phyloP scores from a whole-genome alignment of 2,888 invertebrate species.

The Pyrochroa serraticornis region DNA sequence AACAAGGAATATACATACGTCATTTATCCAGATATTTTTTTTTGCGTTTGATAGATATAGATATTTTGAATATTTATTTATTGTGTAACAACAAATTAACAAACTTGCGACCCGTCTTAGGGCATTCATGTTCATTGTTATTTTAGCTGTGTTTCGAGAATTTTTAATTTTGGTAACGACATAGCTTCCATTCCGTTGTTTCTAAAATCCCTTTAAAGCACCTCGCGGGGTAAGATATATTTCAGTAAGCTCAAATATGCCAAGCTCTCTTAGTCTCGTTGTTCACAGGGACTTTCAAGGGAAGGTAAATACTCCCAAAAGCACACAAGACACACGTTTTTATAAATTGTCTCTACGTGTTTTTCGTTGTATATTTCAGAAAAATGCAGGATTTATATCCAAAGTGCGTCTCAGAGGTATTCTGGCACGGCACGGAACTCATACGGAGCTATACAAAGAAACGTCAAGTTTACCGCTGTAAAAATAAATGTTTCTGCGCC shows the following conservation, averaged over 20 bases:
- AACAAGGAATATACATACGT: too few relatives aligned
- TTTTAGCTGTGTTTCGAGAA: constrained; percentile 12
- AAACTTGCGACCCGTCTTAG: neutral
- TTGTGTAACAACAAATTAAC: too few relatives aligned
- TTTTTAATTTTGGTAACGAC: constrained; percentile 37
- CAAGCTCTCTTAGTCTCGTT: constrained; percentile 35
- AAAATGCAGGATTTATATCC: constrained; percentile 45
- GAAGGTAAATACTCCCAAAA: constrained; percentile 45
- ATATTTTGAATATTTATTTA: too few relatives aligned
- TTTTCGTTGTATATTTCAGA: constrained; percentile 41
- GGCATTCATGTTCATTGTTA: constrained; percentile 15
- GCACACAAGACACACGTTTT: constrained; percentile 44
- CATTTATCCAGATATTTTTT: too few relatives aligned
- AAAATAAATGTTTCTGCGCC: constrained; percentile 17
- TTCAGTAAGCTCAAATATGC: constrained; percentile 39
- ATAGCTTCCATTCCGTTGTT: constrained; percentile 30
- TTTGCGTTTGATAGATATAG: too few relatives aligned
- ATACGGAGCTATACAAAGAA: constrained; percentile 36
- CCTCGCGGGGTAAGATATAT: constrained; percentile 36
- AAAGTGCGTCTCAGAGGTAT: constrained; percentile 42
- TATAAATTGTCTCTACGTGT: constrained; percentile 48
- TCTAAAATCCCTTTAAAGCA: constrained; percentile 37
- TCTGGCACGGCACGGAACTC: constrained; percentile 33
- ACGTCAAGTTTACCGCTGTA: constrained; percentile 28
- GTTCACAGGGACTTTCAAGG: constrained; percentile 35